Evolutionary conservation across 2,797 vertebrate genomes (phyloP), one percentile per base, ranked within the genome.

Genomic region (Onychomys arenicola): DNA sequence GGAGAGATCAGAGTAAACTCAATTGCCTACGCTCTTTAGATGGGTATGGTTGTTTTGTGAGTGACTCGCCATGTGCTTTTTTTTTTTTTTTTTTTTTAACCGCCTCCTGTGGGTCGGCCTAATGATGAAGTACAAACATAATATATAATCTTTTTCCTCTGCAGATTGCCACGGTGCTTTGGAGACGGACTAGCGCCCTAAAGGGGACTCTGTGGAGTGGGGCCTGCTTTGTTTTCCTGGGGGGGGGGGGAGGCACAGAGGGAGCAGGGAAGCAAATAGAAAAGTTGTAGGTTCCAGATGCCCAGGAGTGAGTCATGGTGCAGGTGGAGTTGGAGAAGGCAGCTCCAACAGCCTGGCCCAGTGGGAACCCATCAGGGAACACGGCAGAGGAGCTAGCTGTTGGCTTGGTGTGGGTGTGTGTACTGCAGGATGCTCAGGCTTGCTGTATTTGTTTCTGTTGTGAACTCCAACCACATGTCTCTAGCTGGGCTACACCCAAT

Each of bases 391-490:
- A 78, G 52, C 65, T 75, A 78, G 52, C 65, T 80, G 27, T 67
- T 55, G 59, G 55, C 77, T 84, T 25, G 57, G 37, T 49, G 19
- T 4, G 16, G 57, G 86, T 65, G 61, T 84, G 88, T 87, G 73
- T 90, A 69, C 81, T 29, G 37, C 32, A n/a, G 67, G 19, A 34
- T 89, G 87, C 95, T 96, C 96, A 75, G 78, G 95, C 85, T 93
- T 96, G 93, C 52, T 67, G 63, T 95, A 96, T 86, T 96, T 98
- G 95, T 98, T 97, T 97, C 96, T 97, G 89, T 91, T 97, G 91
- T 95, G 97, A 97, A 97, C 94, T 96, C 94, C 96, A 94, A 95
- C 96, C 97, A 97, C 97, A 97, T 98, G 97, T 97, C 89, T 93
- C 55, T 67, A 71, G 93, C 91, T 92, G 85, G 93, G 75, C 93